These are phyloP conservation scores for Heliconius aoede DNA, from an alignment of 2,888 invertebrate genomes.

Conservation along the genomic window DNA sequence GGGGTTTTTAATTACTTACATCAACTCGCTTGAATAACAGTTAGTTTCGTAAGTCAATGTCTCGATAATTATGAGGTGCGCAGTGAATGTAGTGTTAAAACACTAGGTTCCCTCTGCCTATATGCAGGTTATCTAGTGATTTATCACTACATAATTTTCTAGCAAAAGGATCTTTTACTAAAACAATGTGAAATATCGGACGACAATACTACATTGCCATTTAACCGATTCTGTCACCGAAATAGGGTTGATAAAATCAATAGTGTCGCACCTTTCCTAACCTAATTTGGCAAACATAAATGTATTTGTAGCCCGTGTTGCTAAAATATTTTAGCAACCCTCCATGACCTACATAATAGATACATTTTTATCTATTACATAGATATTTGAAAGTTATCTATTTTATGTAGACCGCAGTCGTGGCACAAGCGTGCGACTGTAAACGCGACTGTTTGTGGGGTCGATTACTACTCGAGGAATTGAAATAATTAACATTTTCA, in stretches of 20 bases:
- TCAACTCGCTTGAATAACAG: too few species aligned
- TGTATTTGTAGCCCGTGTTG: constrained; percentile 18
- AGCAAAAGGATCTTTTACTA: not conserved
- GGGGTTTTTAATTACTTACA: not conserved
- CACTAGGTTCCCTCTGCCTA: too few species aligned
- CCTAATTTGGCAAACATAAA: constrained; percentile 20
- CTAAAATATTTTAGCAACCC: constrained; percentile 25
- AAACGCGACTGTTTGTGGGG: too few species aligned
- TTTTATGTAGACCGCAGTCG: too few species aligned
- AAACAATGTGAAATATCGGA: not conserved
- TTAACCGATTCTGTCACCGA: constrained; percentile 24
- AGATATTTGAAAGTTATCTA: not conserved
- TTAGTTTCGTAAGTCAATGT: too few species aligned
- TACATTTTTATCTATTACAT: not conserved
- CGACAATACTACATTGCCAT: not conserved
- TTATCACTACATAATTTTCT: not conserved
- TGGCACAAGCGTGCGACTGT: too few species aligned
- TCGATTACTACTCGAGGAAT: too few species aligned
- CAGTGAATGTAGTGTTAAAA: too few species aligned
- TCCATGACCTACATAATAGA: not conserved
- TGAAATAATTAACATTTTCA: too few species aligned
- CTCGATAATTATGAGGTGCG: too few species aligned
- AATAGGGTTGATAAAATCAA: constrained; percentile 26
- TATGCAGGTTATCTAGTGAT: too few species aligned
- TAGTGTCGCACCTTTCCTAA: constrained; percentile 23